Conservation (phyloP, 2,888 invertebrate species). For the Alentia gelatinosa region DNA sequence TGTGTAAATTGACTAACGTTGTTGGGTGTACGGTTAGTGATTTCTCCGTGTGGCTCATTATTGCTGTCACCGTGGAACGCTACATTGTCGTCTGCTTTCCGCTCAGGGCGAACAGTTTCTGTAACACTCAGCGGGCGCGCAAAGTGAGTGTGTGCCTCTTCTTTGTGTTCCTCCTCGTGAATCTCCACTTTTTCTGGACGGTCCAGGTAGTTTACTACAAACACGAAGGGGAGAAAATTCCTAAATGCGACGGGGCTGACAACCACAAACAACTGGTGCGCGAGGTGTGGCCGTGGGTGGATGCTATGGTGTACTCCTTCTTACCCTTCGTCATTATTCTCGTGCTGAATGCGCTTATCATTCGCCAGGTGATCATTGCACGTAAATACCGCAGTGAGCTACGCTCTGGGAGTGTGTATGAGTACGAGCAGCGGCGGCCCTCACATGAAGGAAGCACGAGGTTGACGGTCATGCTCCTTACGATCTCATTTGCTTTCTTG, state of each 20-base stretch:
- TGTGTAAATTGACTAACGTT: constrained; percentile 72
- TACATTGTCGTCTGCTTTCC: constrained; percentile 76
- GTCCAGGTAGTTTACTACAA: constrained; percentile 61
- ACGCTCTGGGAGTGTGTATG: constrained; percentile 35
- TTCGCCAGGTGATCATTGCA: constrained; percentile 72
- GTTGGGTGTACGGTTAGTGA: constrained; percentile 73
- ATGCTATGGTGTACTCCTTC: constrained; percentile 75
- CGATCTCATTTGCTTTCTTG: constrained; percentile 77
- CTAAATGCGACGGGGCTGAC: constrained; percentile 61
- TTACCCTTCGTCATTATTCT: constrained; percentile 75
- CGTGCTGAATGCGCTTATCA: constrained; percentile 75
- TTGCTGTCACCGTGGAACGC: constrained; percentile 78
- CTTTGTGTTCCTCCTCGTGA: constrained; percentile 69
- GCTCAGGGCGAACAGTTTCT: constrained; percentile 70
- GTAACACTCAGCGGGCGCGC: constrained; percentile 71
- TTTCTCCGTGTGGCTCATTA: constrained; percentile 76
- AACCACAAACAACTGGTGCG: constrained; percentile 65
- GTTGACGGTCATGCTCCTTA: constrained; percentile 77
- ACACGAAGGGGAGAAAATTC: constrained; percentile 58
- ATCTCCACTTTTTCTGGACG: constrained; percentile 76
- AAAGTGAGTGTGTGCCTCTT: constrained; percentile 69
- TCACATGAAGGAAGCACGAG: constrained; percentile 62
- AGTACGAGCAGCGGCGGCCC: constrained; percentile 59
- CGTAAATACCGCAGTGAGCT: constrained; percentile 57
- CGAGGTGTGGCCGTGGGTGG: constrained; percentile 77